Percentiles rank a stretch among this genome's conserved stretches.
Conservation (phyloP, 2,888 invertebrate genomes). For the Metallyticus violacea region DNA sequence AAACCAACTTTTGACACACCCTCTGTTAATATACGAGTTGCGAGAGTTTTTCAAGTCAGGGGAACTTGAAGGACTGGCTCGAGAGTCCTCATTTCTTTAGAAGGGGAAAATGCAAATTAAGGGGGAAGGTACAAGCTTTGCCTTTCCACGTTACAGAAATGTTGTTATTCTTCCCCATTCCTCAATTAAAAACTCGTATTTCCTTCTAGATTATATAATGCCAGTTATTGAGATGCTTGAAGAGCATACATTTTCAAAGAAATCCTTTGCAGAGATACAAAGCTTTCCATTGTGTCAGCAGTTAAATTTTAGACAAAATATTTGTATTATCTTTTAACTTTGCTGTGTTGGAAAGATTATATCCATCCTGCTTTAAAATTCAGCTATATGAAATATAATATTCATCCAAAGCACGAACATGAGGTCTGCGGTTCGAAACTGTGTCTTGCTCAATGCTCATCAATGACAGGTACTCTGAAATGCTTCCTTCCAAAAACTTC, state of each 20-base stretch:
- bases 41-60: not conserved
- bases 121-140: not conserved
- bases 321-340: too few species aligned
- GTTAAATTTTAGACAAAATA: too few species aligned
- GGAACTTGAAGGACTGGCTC: not conserved
- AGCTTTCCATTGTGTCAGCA: too few species aligned
- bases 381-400: too few species aligned
- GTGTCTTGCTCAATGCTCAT: too few species aligned
- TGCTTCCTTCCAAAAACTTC: too few species aligned
- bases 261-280: too few species aligned
- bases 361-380: too few species aligned
- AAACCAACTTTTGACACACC: not conserved
- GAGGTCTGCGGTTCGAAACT: too few species aligned
- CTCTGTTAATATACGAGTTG: not conserved
- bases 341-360: too few species aligned
- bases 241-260: not conserved
- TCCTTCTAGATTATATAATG: not conserved
- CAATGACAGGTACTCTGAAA: too few species aligned
- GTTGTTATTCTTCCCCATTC: not conserved
- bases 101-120: not conserved
- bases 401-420: too few species aligned
- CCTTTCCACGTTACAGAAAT: not conserved
- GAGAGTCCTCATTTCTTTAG: not conserved
- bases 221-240: not conserved
- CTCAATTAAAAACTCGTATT: not conserved